Evolutionary conservation across 1,140 invertebrate species (phyloP).

Genomic region (Trinorchestia longiramus): DNA sequence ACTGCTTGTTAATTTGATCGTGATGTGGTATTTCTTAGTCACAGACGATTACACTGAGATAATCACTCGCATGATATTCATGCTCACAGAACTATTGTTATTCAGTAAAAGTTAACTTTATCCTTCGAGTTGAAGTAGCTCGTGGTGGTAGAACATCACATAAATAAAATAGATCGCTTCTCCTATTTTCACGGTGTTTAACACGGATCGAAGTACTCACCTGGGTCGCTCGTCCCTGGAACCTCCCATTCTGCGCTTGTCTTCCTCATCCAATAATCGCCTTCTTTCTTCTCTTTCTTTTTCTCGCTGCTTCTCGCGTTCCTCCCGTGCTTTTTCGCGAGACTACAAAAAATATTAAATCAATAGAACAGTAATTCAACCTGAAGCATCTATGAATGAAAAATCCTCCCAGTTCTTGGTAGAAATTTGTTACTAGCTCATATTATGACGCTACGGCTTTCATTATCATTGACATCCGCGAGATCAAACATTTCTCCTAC

Average conservation of each 20-base stretch:
- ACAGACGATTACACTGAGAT: too few species aligned
- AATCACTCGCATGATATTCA: too few species aligned
- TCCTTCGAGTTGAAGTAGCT: too few species aligned
- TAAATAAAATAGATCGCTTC: not conserved
- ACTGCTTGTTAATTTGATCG: too few species aligned
- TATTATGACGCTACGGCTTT: not conserved
- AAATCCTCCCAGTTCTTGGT: not conserved
- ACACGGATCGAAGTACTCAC: not conserved
- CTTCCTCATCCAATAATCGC: slow-evolving; percentile 61
- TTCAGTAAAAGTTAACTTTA: too few species aligned
- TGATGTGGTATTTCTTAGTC: too few species aligned
- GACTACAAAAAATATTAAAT: slow-evolving; percentile 44
- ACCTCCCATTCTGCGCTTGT: slow-evolving; percentile 62
- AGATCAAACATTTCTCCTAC: not conserved
- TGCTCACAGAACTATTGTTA: too few species aligned
- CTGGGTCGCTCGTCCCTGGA: slow-evolving; percentile 61
- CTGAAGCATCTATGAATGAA: not conserved
- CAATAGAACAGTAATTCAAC: not conserved
- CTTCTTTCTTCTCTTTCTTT: slow-evolving; percentile 65
- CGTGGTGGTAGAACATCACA: too few species aligned
- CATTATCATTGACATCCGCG: not conserved
- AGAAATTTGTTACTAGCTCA: not conserved
- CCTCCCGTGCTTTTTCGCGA: slow-evolving; percentile 65
- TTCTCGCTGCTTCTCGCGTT: slow-evolving; percentile 63
- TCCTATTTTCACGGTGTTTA: not conserved